Evolutionary conservation across 2,888 invertebrate species (phyloP), one percentile per base, ranked within the genome.

Genomic region (Disparrhopalites patrizii): DNA sequence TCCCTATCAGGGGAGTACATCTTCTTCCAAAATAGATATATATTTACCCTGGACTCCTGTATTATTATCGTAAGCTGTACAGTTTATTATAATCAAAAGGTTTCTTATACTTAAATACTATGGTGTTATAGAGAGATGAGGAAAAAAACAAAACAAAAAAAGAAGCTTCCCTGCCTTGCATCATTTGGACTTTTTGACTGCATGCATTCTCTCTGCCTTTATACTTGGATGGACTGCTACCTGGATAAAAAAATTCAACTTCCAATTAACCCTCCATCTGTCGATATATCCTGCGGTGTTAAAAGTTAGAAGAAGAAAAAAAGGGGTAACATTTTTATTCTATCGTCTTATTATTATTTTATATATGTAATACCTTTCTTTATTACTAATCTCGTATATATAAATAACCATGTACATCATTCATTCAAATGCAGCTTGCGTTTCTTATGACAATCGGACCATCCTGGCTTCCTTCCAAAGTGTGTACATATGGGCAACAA

Each of bases 221-320:
- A n/a, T n/a, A n/a, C n/a, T n/a, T n/a, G n/a, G n/a, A n/a, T n/a
- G n/a, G n/a, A n/a, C n/a, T n/a, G n/a, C n/a, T n/a, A n/a, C 60
- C 60, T 23, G 25, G 40, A 23, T 27, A 47, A 38, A 68, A 68
- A 68, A 66, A 60, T 52, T 13, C 51, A 63, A 52, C 65, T 68
- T 61, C 68, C 68, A 68, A 68, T 68, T 68, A 68, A 68, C 68
- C 68, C 62, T 68, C 68, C 68, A 68, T 68, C 68, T 68, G 68
- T 66, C 68, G 62, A 68, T 68, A 55, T 68, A 62, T 62, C 68
- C 65, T 65, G 65, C 54, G 64, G 67, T 67, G 67, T 64, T 60
- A 67, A 67, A 64, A 57, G 50, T 62, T 57, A 47, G 47, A 58
- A 47, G 23, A 20, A 20, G 8, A 50, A 60, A n/a, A n/a, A n/a